A percentile compares a stretch with the other conserved stretches of the same genome.
Conservation (phyloP, 2,888 invertebrate genomes). For the Eupithecia vulgata region DNA sequence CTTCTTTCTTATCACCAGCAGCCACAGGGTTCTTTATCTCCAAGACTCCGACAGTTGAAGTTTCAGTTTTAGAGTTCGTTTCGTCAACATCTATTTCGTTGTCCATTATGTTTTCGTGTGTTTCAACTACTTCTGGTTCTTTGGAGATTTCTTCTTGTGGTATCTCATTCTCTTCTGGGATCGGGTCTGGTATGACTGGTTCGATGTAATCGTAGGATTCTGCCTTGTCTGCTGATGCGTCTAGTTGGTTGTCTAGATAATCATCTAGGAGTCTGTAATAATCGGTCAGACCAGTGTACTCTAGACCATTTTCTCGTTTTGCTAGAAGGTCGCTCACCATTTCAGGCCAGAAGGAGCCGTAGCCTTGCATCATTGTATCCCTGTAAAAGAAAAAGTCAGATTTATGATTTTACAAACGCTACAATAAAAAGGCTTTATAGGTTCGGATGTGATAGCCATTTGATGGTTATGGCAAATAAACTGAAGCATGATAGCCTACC, state of each 20-base stretch:
- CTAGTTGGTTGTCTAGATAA: slow-evolving; percentile 80
- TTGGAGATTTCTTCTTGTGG: slow-evolving; percentile 47
- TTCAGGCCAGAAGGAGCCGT: slow-evolving; percentile 74
- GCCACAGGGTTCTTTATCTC: slow-evolving; percentile 75
- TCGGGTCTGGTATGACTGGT: slow-evolving; percentile 54
- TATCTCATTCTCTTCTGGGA: slow-evolving; percentile 64
- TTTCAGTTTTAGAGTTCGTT: slow-evolving; percentile 64
- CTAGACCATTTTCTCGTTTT: slow-evolving; percentile 76
- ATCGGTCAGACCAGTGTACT: slow-evolving; percentile 78
- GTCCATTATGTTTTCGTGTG: slow-evolving; percentile 53
- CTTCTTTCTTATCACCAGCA: slow-evolving; percentile 61
- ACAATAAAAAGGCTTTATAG: neutral
- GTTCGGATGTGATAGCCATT: neutral
- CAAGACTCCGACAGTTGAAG: slow-evolving; percentile 76
- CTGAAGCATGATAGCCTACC: neutral
- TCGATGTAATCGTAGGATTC: slow-evolving; percentile 69
- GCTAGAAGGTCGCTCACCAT: slow-evolving; percentile 77
- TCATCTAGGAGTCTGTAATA: slow-evolving; percentile 83
- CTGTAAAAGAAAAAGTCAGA: slow-evolving; percentile 52
- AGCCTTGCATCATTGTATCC: slow-evolving; percentile 77
- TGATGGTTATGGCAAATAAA: slow-evolving; percentile 1
- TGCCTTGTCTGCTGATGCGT: slow-evolving; percentile 59
- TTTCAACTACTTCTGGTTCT: slow-evolving; percentile 40
- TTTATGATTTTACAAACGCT: slow-evolving; percentile 9
- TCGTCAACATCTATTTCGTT: slow-evolving; percentile 71